phyloP scores from a whole-genome alignment of 2,888 invertebrate genomes.

The Tipula vernalis region DNA sequence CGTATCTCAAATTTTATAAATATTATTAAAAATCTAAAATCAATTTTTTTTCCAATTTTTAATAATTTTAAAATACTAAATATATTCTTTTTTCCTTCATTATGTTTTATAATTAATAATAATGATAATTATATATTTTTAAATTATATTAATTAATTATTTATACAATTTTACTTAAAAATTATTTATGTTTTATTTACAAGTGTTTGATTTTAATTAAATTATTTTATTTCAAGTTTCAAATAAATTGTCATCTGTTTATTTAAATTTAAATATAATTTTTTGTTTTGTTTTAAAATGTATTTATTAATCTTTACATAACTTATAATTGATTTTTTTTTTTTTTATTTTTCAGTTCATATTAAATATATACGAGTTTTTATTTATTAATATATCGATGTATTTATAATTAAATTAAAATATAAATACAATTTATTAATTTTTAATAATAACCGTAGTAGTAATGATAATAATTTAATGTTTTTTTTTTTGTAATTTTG shows the following conservation, averaged over 20 bases:
- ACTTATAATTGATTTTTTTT: background rate
- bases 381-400: background rate
- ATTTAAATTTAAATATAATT: background rate
- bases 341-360: background rate
- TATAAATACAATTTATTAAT: background rate
- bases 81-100: background rate
- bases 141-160: background rate
- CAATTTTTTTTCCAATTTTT: background rate
- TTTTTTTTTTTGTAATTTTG: background rate
- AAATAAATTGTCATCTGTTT: background rate
- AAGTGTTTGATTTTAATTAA: background rate
- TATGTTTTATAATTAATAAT: background rate
- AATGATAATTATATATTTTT: background rate
- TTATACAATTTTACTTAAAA: background rate
- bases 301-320: background rate
- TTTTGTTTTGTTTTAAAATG: background rate
- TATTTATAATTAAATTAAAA: background rate
- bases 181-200: background rate
- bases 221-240: background rate
- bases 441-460: background rate
- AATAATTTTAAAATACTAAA: conserved; percentile 4
- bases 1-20: no score
- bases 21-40: background rate
- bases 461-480: background rate
- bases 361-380: background rate